phyloP scores from a whole-genome alignment of 1,140 invertebrate genomes.

The Brevipalpus yothersi region DNA sequence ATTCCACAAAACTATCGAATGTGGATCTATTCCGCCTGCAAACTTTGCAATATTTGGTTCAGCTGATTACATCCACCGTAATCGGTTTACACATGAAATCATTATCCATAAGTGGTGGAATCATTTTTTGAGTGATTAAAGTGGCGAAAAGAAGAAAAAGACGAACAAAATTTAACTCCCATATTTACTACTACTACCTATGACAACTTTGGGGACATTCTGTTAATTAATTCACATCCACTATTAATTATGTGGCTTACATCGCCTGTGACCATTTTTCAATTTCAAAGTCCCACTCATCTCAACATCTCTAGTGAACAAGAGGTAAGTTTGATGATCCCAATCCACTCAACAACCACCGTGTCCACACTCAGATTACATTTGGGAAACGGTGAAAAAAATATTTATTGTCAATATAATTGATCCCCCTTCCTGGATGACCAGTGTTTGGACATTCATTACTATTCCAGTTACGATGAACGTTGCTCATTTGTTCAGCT shows the following conservation, averaged over 20 bases:
- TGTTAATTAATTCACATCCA: too few relatives aligned
- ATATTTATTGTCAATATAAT: too few relatives aligned
- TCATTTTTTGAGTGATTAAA: too few relatives aligned
- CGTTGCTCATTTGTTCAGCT: background rate
- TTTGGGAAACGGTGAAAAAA: too few relatives aligned
- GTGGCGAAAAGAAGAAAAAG: background rate
- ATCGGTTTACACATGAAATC: too few relatives aligned
- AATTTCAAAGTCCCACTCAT: background rate
- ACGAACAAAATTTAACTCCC: background rate
- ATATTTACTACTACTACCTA: background rate
- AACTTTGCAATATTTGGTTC: too few relatives aligned
- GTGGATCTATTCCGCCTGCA: too few relatives aligned
- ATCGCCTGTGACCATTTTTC: background rate
- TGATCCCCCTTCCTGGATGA: background rate
- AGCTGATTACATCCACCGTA: too few relatives aligned
- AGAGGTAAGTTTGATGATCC: background rate
- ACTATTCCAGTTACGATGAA: background rate
- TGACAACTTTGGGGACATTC: background rate
- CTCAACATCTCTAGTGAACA: background rate
- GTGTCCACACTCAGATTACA: background rate
- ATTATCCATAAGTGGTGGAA: too few relatives aligned
- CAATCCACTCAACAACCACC: background rate
- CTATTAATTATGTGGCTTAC: background rate
- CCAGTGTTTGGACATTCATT: background rate
- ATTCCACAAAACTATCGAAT: too few relatives aligned